phyloP scores from a whole-genome alignment of 2,113 vertebrate species.

The Leptosomus discolor region DNA sequence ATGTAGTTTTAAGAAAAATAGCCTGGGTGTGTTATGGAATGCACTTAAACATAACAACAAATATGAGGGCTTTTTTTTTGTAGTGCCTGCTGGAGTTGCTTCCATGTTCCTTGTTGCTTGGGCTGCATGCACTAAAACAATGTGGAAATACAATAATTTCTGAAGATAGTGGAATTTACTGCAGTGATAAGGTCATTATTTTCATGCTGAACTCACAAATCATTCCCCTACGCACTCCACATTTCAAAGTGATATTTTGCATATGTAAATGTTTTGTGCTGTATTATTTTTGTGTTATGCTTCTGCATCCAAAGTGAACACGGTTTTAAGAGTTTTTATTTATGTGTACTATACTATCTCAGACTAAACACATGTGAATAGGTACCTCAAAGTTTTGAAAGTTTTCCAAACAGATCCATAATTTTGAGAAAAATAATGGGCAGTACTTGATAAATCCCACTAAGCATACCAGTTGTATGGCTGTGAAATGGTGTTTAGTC shows the following conservation, averaged over 20 bases:
- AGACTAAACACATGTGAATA: neutral
- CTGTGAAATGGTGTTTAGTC: neutral
- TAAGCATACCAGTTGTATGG: neutral
- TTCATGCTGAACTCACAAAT: neutral
- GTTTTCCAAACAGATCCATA: neutral
- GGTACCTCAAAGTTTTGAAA: neutral
- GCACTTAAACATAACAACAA: neutral
- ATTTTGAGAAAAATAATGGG: neutral
- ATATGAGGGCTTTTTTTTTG: neutral
- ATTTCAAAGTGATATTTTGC: neutral
- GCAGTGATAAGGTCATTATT: neutral
- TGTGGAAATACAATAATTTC: neutral
- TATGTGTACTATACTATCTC: neutral
- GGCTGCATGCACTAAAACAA: neutral
- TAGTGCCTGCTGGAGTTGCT: neutral
- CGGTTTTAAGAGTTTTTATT: neutral
- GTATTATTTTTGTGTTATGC: neutral
- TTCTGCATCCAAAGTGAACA: neutral
- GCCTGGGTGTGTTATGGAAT: neutral
- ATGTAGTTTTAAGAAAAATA: neutral
- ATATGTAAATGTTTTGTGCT: neutral
- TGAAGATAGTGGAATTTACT: neutral
- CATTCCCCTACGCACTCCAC: neutral
- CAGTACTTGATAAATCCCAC: neutral
- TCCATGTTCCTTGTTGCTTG: neutral